A percentile compares a stretch with the other conserved stretches of the same genome.
Conservation (phyloP, 2,888 invertebrate species). For the Pollenia amentaria region DNA sequence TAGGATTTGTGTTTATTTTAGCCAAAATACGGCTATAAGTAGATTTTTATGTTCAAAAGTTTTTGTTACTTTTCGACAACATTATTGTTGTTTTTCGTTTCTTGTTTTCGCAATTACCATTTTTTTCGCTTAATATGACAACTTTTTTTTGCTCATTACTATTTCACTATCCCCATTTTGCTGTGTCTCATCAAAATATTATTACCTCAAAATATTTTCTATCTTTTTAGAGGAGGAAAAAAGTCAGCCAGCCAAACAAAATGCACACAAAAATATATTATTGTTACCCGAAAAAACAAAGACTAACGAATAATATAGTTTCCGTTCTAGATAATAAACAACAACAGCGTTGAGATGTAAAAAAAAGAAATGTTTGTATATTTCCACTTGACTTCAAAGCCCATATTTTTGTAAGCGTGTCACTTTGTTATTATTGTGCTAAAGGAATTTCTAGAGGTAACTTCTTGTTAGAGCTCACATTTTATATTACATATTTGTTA, state of each 20-base stretch:
- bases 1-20: no score
- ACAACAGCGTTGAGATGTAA: slow-evolving; percentile 20
- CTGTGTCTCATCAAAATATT: slow-evolving; percentile 39
- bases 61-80: background rate
- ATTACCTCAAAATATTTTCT: slow-evolving; percentile 35
- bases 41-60: background rate
- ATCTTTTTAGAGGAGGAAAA: background rate
- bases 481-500: slow-evolving; percentile 16
- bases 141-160: background rate
- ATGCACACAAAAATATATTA: slow-evolving; percentile 16
- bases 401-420: slow-evolving; percentile 62
- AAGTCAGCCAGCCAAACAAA: background rate
- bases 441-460: slow-evolving; percentile 46
- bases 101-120: background rate
- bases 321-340: slow-evolving; percentile 64
- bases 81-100: background rate
- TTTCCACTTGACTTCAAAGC: slow-evolving; percentile 71
- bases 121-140: background rate
- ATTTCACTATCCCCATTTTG: background rate
- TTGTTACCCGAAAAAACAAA: slow-evolving; percentile 7
- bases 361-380: slow-evolving; percentile 22
- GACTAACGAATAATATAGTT: slow-evolving; percentile 57
- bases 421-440: slow-evolving; percentile 59
- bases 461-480: slow-evolving; percentile 1
- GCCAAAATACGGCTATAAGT: no score